These are phyloP conservation scores for Corvus hawaiiensis DNA, from an alignment of 2,113 vertebrate species.

Conservation along the genomic window DNA sequence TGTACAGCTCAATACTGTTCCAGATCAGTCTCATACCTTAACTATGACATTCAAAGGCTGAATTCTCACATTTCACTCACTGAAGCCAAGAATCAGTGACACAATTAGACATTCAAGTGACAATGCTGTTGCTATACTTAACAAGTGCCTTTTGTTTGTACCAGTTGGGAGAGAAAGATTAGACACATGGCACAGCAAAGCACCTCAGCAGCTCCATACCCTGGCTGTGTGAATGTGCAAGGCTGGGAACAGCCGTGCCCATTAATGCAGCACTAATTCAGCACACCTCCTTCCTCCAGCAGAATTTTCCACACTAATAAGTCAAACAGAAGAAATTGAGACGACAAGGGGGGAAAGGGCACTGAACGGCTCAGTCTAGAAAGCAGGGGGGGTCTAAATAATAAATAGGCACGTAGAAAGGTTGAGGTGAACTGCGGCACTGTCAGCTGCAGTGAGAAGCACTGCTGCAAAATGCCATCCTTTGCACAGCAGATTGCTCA, in stretches of 20 bases:
- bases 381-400: background rate
- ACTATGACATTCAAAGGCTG: background rate
- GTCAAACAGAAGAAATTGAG: background rate
- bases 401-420: background rate
- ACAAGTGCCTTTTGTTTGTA: conserved; percentile 16
- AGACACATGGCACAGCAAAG: background rate
- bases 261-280: background rate
- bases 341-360: background rate
- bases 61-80: background rate
- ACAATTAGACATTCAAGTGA: background rate
- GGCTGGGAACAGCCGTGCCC: background rate
- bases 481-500: background rate
- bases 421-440: background rate
- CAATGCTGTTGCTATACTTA: background rate
- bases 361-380: background rate
- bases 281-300: background rate
- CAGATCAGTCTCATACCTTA: background rate
- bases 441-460: background rate
- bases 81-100: background rate
- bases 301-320: background rate
- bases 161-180: background rate
- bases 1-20: background rate
- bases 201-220: background rate
- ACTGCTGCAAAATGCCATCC: background rate
- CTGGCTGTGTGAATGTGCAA: background rate